Percentiles rank a stretch among this genome's conserved stretches.
Evolutionary conservation across 2,888 invertebrate genomes (phyloP).

Genomic region (Ryuthela nishihirai): DNA sequence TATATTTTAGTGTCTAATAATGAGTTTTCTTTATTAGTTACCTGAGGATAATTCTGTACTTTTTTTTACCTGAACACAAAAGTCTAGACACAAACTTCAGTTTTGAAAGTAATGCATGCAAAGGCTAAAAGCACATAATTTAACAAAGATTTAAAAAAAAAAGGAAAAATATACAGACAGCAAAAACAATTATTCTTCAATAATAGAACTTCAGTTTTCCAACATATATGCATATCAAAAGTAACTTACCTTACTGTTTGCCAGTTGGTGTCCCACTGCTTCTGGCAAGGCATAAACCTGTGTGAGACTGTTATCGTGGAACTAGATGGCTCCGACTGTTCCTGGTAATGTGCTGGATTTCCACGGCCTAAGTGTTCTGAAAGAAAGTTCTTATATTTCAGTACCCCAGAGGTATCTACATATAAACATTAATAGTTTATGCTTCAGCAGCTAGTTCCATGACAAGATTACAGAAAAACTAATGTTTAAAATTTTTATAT

Average conservation of each 20-base stretch:
- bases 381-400: constrained; percentile 50
- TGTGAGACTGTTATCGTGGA: constrained; percentile 56
- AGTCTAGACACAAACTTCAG: no score
- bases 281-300: constrained; percentile 42
- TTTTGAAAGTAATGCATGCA: no score
- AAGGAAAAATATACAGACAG: neutral
- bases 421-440: no score
- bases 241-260: constrained; percentile 67
- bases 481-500: no score
- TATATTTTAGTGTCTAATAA: no score
- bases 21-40: no score
- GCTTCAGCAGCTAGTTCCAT: no score
- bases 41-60: no score
- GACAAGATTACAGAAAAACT: no score
- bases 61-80: no score
- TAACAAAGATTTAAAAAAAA: no score
- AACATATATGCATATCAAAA: neutral
- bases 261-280: constrained; percentile 58
- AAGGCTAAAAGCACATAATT: no score
- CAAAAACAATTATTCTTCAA: neutral
- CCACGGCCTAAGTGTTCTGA: constrained; percentile 92
- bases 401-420: neutral
- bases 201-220: neutral
- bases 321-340: constrained; percentile 62
- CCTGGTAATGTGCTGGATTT: constrained; percentile 64